Evolutionary conservation across 2,113 vertebrate genomes (phyloP).

Genomic region (Cromileptes altivelis): DNA sequence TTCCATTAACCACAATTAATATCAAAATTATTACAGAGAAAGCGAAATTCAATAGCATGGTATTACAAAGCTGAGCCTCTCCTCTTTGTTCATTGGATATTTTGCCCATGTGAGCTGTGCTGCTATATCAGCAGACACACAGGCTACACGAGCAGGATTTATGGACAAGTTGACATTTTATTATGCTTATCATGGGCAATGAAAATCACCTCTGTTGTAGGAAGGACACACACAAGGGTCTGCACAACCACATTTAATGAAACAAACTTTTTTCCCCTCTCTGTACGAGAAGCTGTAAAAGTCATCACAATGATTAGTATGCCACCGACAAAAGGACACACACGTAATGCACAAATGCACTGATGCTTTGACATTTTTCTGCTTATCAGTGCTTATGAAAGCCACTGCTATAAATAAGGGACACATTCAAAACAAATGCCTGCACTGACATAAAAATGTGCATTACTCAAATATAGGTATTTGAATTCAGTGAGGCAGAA

Average conservation of each 20-base stretch:
- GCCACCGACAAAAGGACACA: constrained; percentile 4
- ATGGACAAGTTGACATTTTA: constrained; percentile 58
- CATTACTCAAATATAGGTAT: constrained; percentile 14
- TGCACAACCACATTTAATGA: not conserved
- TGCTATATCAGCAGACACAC: constrained; percentile 44
- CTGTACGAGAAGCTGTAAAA: constrained; percentile 21
- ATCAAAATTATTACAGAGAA: not conserved
- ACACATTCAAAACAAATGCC: constrained; percentile 27
- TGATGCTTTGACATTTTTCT: constrained; percentile 7
- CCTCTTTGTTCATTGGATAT: constrained; percentile 1
- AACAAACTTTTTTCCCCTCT: not conserved
- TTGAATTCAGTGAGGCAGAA: constrained; percentile 2
- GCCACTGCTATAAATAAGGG: constrained; percentile 16
- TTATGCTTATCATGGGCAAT: constrained; percentile 52
- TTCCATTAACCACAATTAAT: not conserved
- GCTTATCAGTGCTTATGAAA: constrained; percentile 40
- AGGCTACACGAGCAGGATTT: constrained; percentile 24
- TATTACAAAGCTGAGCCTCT: not conserved
- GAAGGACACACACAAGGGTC: constrained; percentile 27
- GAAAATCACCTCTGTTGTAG: constrained; percentile 22
- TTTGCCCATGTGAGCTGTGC: not conserved
- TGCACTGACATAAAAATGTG: constrained; percentile 42
- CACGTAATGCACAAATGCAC: not conserved
- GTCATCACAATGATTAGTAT: constrained; percentile 35
- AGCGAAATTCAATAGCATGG: not conserved